Base-by-base conservation (phyloP, 2,797 vertebrate species). In the Bradypodion pumilum region DNA sequence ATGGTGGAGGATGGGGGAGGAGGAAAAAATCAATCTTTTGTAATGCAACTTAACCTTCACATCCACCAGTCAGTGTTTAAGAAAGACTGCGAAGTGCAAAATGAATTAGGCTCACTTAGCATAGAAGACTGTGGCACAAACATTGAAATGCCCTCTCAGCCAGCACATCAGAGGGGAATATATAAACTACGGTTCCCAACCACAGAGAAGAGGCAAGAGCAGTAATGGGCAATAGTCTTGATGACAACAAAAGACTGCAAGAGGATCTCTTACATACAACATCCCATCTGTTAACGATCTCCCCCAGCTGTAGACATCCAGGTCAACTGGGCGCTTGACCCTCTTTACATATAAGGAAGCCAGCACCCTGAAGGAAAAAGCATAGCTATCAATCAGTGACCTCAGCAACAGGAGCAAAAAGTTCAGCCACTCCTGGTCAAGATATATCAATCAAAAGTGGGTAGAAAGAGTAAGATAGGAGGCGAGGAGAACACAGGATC, bases 41-140 rank as follows among this genome's bases (percentile, higher is more conserved):
- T 76, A 84, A 85, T 46, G 81, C 84, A 82, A 35, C 52, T 90
- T 86, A 83, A 91, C 91, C 91, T 92, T 88, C 91, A 46, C 84
- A 80, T 68, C 80, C 66, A 80, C 86, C 68, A 79, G 76, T 0
- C 0, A 89, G 86, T 4, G 3, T 86, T 75, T 27, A 13, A 82
- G 78, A 79, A n/a, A 62, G 65, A 73, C 4, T 1, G 85, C 73
- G 70, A 74, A 87, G 80, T 3, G 19, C 69, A 25, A 81, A 84
- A 76, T 85, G 40, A 56, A 84, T n/a, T n/a, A 82, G 78, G 49
- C 69, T 66, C 25, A 0, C 27, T 85, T 3, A 84, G 74, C 0
- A 0, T 0, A 5, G 56, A 56, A 79, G 56, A 66, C 83, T 27
- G 85, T 0, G 3, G 84, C 4, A 8, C 62, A 19, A 66, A 60